Conservation (phyloP, 2,888 invertebrate species). For the Ormia ochracea region DNA sequence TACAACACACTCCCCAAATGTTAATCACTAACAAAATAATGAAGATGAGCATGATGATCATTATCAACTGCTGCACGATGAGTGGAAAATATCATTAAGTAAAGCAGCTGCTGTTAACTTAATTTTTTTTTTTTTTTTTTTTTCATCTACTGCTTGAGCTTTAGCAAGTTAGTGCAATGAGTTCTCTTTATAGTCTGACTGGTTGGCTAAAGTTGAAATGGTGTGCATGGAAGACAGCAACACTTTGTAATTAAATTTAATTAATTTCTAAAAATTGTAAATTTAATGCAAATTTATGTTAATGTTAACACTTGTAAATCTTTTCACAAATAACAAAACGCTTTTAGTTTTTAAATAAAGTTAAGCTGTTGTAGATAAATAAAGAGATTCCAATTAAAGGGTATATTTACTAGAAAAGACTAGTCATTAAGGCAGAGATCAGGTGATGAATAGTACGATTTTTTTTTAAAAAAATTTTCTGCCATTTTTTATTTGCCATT, state of each 20-base stretch:
- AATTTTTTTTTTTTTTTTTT: not conserved
- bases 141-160: no score
- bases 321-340: slow-evolving; percentile 36
- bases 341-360: not conserved
- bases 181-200: not conserved
- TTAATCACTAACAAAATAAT: not conserved
- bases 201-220: not conserved
- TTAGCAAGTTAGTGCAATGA: slow-evolving; percentile 1
- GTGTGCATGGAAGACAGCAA: not conserved
- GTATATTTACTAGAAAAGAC: no score
- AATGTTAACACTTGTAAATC: slow-evolving; percentile 57
- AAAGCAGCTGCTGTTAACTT: slow-evolving; percentile 22
- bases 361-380: not conserved
- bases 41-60: slow-evolving; percentile 13
- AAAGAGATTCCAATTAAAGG: not conserved
- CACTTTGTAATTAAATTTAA: slow-evolving; percentile 52
- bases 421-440: no score
- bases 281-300: slow-evolving; percentile 57
- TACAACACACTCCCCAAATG: slow-evolving; percentile 12
- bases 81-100: slow-evolving; percentile 30
- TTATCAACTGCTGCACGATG: slow-evolving; percentile 8
- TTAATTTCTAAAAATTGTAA: slow-evolving; percentile 55
- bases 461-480: not conserved
- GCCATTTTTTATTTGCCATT: not conserved
- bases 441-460: no score